These are phyloP conservation scores for Anableps anableps DNA, from an alignment of 2,797 vertebrate genomes.

Conservation along the genomic window DNA sequence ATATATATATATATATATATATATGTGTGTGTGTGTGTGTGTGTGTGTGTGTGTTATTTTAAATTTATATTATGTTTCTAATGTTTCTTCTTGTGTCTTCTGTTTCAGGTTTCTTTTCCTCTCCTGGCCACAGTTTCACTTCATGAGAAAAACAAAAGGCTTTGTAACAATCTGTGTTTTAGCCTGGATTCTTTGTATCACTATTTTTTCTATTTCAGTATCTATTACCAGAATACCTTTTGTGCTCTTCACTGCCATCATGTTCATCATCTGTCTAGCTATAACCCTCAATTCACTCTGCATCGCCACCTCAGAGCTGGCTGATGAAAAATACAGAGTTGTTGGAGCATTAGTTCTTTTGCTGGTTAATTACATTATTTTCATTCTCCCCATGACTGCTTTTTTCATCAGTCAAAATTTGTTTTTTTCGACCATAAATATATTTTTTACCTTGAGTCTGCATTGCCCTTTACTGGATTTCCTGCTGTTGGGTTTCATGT, in stretches of 20 bases:
- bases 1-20: too few relatives aligned
- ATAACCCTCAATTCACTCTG: not conserved
- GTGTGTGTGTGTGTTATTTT: too few relatives aligned
- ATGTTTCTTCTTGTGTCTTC: not conserved
- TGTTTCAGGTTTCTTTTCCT: slow-evolving; percentile 18
- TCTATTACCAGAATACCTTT: not conserved
- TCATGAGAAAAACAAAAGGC: slow-evolving; percentile 3
- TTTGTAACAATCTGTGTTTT: not conserved
- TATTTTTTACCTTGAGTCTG: not conserved
- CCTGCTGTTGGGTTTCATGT: slow-evolving; percentile 3
- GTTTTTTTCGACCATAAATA: rapidly evolving
- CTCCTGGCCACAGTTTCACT: not conserved
- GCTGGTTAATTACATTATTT: slow-evolving; percentile 10
- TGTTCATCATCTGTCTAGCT: slow-evolving; percentile 10
- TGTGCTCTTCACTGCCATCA: not conserved
- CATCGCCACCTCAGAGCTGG: not conserved
- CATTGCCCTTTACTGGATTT: not conserved
- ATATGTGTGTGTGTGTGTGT: too few relatives aligned
- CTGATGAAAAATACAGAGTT: slow-evolving; percentile 13
- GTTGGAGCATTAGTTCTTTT: slow-evolving; percentile 3
- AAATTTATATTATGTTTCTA: not conserved
- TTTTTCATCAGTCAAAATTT: not conserved
- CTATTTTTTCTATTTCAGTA: not conserved
- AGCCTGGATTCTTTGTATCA: not conserved
- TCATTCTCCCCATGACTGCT: rapidly evolving